Evolutionary conservation across 2,888 invertebrate species (phyloP).

Genomic region (Platynereis dumerilii): DNA sequence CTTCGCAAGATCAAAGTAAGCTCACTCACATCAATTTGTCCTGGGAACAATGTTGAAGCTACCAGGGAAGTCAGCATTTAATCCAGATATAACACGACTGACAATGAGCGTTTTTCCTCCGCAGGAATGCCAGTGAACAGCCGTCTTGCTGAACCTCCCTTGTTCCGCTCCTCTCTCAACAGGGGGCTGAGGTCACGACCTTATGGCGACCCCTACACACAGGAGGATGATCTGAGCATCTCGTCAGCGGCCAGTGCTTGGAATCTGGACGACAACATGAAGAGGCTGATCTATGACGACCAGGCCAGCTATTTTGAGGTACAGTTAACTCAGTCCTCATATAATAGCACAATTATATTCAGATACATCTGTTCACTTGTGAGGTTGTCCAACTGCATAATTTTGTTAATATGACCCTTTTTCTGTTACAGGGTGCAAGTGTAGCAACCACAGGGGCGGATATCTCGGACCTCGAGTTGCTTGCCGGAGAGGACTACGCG

Average conservation of each 20-base stretch:
- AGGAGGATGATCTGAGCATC: constrained; percentile 32
- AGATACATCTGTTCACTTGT: too few species aligned
- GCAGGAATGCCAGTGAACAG: too few species aligned
- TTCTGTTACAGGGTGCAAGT: constrained; percentile 10
- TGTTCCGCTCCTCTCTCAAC: too few species aligned
- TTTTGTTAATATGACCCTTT: too few species aligned
- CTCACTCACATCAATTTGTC: background rate
- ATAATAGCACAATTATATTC: too few species aligned
- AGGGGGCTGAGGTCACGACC: constrained; percentile 37
- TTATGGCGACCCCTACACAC: constrained; percentile 51
- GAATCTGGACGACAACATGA: constrained; percentile 53
- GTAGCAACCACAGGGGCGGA: constrained; percentile 22
- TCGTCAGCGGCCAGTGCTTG: constrained; percentile 52
- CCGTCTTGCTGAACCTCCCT: too few species aligned
- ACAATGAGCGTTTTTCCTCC: background rate
- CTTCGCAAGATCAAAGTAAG: constrained; percentile 13
- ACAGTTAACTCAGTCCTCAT: constrained; percentile 2
- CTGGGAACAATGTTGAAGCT: background rate
- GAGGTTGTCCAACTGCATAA: too few species aligned
- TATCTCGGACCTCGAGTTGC: constrained; percentile 71
- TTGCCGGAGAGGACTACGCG: constrained; percentile 15
- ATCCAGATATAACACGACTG: too few species aligned
- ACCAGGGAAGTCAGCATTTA: too few species aligned
- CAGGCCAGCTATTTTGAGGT: constrained; percentile 41
- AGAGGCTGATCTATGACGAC: constrained; percentile 50